Percentiles rank a stretch among this genome's conserved stretches.
Evolutionary conservation across 1,140 invertebrate species (phyloP).

Genomic region (Hydropsyche tenuis): DNA sequence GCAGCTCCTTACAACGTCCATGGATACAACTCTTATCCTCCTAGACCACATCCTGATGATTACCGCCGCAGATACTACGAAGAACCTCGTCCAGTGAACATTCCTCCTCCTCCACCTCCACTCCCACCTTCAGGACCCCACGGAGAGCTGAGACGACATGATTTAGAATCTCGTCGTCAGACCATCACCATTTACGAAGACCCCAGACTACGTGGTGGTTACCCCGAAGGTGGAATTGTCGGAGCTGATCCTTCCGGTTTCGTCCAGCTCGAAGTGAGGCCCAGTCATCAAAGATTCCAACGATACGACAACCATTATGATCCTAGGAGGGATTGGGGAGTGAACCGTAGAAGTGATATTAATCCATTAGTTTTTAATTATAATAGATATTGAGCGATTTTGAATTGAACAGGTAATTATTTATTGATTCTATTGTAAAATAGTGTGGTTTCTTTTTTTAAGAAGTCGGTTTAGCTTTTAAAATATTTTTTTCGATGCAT

Average conservation of each 20-base stretch:
- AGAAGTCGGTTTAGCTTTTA: too few relatives aligned
- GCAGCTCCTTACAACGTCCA: conserved; percentile 51
- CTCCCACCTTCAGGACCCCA: conserved; percentile 55
- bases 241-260: conserved; percentile 57
- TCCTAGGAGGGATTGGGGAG: conserved; percentile 53
- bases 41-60: background rate
- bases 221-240: conserved; percentile 54
- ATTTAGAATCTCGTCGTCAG: conserved; percentile 57
- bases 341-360: conserved; percentile 58
- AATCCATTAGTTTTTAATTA: conserved; percentile 63
- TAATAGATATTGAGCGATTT: conserved; percentile 52
- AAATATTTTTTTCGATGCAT: too few relatives aligned
- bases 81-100: conserved; percentile 54
- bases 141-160: conserved; percentile 55
- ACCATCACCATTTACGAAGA: conserved; percentile 67
- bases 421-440: too few relatives aligned
- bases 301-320: conserved; percentile 58
- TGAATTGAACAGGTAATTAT: background rate
- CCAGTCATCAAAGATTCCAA: conserved; percentile 56
- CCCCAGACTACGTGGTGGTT: conserved; percentile 60
- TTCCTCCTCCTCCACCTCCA: conserved; percentile 54
- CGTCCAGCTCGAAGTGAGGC: conserved; percentile 56
- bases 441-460: too few relatives aligned
- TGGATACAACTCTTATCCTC: conserved; percentile 50
- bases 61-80: conserved; percentile 36